phyloP scores from a whole-genome alignment of 2,797 vertebrate species.

The Aulostomus chinensis region DNA sequence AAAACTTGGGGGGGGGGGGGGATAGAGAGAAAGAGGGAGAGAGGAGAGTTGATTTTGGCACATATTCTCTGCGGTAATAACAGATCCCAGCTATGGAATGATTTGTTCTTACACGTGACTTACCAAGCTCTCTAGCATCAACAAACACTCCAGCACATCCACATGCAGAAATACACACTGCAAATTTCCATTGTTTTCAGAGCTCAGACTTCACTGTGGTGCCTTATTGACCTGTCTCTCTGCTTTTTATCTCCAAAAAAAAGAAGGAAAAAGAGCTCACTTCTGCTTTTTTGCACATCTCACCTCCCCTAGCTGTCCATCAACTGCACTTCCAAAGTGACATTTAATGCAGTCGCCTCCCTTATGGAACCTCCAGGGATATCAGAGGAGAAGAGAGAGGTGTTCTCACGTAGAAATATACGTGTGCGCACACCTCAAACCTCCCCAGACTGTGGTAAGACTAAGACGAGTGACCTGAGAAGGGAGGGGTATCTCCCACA shows the following conservation, averaged over 20 bases:
- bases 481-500: conserved; percentile 62
- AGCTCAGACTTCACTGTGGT: conserved; percentile 30
- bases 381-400: conserved; percentile 41
- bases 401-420: too few species aligned
- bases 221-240: conserved; percentile 30
- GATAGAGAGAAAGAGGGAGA: conserved; percentile 46
- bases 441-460: conserved; percentile 36
- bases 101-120: conserved; percentile 76
- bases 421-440: conserved; percentile 30
- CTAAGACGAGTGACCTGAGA: conserved; percentile 44
- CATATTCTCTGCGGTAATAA: conserved; percentile 65
- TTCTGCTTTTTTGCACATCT: conserved; percentile 40
- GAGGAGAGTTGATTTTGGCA: conserved; percentile 73
- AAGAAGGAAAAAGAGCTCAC: not conserved
- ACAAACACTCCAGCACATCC: conserved; percentile 56
- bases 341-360: conserved; percentile 45
- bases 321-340: conserved; percentile 51
- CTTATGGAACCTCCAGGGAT: conserved; percentile 43
- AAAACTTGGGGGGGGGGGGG: conserved; percentile 42
- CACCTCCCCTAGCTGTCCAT: conserved; percentile 40
- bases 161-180: conserved; percentile 50
- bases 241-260: conserved; percentile 14
- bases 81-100: conserved; percentile 73
- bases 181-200: conserved; percentile 54
- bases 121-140: conserved; percentile 63